Percentiles rank a stretch among this genome's conserved stretches.
Evolutionary conservation across 2,888 invertebrate genomes (phyloP).

Genomic region (Tenthredo amoena): DNA sequence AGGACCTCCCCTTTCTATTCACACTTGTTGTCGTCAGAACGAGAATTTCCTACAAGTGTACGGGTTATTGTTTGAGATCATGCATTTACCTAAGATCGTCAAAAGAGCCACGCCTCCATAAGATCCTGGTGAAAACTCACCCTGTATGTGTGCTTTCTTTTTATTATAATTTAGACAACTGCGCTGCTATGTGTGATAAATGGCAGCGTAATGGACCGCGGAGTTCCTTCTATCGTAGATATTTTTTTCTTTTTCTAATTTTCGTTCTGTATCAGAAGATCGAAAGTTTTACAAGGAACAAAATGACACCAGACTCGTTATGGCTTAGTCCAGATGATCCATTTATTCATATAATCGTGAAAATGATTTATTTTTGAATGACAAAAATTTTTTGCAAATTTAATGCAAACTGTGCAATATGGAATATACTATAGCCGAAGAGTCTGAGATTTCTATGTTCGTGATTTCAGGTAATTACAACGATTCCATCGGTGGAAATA

Average conservation of each 20-base stretch:
- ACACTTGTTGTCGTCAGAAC: not conserved
- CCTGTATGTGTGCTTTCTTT: not conserved
- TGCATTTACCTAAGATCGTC: not conserved
- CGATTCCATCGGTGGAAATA: not conserved
- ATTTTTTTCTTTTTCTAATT: too few relatives aligned
- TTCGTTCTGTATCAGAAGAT: too few relatives aligned
- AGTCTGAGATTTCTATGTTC: not conserved
- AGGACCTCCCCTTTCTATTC: not conserved
- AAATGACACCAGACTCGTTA: too few relatives aligned
- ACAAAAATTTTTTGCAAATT: too few relatives aligned
- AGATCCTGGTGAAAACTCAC: too few relatives aligned
- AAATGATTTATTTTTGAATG: not conserved
- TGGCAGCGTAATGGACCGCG: too few relatives aligned
- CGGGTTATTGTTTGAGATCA: not conserved
- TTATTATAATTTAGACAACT: not conserved
- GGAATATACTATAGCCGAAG: not conserved
- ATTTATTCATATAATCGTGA: not conserved
- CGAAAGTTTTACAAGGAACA: too few relatives aligned
- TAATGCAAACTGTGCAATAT: not conserved
- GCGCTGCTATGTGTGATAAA: not conserved
- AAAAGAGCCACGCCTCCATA: not conserved
- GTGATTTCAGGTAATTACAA: not conserved
- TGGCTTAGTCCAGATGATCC: too few relatives aligned
- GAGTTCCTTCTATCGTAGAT: too few relatives aligned
- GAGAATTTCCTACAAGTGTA: not conserved